Percentiles rank a stretch among this genome's conserved stretches.
Evolutionary conservation across 2,113 vertebrate species (phyloP).

Genomic region (Ptilorrhoa leucosticta): DNA sequence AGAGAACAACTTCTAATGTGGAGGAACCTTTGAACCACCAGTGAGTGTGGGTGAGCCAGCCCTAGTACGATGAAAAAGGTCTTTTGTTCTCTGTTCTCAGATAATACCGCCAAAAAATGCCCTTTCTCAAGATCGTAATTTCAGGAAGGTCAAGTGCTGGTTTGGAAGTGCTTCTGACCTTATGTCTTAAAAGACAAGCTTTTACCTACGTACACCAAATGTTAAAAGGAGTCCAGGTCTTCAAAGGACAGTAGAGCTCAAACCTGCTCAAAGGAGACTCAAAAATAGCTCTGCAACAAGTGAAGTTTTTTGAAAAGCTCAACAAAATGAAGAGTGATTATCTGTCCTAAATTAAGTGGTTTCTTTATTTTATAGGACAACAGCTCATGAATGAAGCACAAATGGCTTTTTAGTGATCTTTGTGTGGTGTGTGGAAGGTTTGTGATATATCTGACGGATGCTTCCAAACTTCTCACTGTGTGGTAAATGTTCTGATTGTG

Average conservation of each 20-base stretch:
- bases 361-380: not conserved
- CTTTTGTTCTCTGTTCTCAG: constrained; percentile 23
- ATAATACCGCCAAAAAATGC: not conserved
- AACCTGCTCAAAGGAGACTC: not conserved
- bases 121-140: not conserved
- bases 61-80: not conserved
- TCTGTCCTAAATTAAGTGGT: not conserved
- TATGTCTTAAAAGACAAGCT: constrained; percentile 1
- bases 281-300: not conserved
- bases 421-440: not conserved
- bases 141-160: constrained; percentile 12
- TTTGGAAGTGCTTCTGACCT: constrained; percentile 44
- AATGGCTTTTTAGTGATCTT: not conserved
- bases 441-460: not conserved
- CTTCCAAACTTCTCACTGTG: not conserved
- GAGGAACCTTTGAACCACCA: not conserved
- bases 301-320: not conserved
- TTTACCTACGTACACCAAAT: not conserved
- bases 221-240: not conserved
- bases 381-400: not conserved
- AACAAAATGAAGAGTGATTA: not conserved
- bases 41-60: not conserved
- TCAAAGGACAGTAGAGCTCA: not conserved
- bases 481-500: not conserved
- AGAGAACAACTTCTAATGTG: not conserved